Evolutionary conservation across 2,113 vertebrate genomes (phyloP).

Genomic region (Microcebus lehilahytsara): DNA sequence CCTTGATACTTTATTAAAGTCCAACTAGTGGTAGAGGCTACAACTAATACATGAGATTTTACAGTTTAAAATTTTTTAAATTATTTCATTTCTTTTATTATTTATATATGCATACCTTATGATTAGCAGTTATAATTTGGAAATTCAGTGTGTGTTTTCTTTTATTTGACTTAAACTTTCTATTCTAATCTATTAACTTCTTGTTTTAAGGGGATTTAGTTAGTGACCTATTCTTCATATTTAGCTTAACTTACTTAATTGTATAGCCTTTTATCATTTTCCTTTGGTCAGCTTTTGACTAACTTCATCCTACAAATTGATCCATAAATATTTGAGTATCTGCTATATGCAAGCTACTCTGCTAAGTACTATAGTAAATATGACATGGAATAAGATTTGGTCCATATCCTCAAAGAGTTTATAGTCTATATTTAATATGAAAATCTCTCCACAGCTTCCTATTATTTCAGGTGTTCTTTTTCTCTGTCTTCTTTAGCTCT

Average conservation of each 20-base stretch:
- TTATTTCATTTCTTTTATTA: background rate
- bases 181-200: background rate
- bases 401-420: background rate
- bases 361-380: background rate
- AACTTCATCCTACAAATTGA: background rate
- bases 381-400: background rate
- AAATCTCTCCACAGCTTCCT: background rate
- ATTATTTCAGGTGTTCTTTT: background rate
- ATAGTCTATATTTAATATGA: background rate
- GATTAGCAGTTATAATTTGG: background rate
- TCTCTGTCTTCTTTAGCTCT: background rate
- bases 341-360: background rate
- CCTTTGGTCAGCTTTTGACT: background rate
- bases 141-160: conserved; percentile 9
- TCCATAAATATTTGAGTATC: background rate
- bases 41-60: background rate
- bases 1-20: conserved; percentile 23
- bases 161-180: conserved; percentile 22
- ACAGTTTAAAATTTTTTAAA: background rate
- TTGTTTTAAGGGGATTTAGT: background rate
- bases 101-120: background rate
- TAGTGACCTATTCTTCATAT: background rate
- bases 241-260: background rate
- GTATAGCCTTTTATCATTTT: background rate
- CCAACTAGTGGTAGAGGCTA: background rate